These are phyloP conservation scores for Dreissena polymorpha DNA, from an alignment of 1,140 invertebrate species.

Conservation along the genomic window DNA sequence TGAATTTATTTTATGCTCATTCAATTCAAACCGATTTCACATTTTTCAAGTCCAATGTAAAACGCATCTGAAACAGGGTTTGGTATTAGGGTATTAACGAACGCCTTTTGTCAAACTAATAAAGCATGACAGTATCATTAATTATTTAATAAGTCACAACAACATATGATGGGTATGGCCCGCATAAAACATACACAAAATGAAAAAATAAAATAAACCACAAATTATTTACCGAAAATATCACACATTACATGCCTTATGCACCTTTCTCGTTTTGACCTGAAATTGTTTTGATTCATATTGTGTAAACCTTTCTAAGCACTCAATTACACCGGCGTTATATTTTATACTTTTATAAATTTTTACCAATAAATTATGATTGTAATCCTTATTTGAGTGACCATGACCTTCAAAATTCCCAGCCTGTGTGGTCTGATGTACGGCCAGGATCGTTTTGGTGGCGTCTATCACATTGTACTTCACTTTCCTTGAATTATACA, in stretches of 20 bases:
- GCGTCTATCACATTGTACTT: slow-evolving; percentile 62
- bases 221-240: neutral
- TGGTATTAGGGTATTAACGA: too few species aligned
- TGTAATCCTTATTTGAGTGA: slow-evolving; percentile 57
- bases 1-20: too few species aligned
- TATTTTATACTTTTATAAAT: slow-evolving; percentile 61
- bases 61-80: too few species aligned
- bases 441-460: slow-evolving; percentile 62
- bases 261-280: slow-evolving; percentile 25
- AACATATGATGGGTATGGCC: neutral
- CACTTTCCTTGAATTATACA: slow-evolving; percentile 54
- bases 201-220: neutral
- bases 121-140: neutral
- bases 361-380: slow-evolving; percentile 50
- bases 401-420: slow-evolving; percentile 64
- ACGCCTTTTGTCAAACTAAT: too few species aligned
- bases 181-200: neutral
- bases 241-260: slow-evolving; percentile 31
- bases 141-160: neutral
- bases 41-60: too few species aligned
- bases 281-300: slow-evolving; percentile 3
- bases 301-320: slow-evolving; percentile 31
- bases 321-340: slow-evolving; percentile 54
- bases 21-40: too few species aligned
- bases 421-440: slow-evolving; percentile 67